Percentiles rank a stretch among this genome's conserved stretches.
Evolutionary conservation across 2,888 invertebrate species (phyloP).

Genomic region (Euclidia mi): DNA sequence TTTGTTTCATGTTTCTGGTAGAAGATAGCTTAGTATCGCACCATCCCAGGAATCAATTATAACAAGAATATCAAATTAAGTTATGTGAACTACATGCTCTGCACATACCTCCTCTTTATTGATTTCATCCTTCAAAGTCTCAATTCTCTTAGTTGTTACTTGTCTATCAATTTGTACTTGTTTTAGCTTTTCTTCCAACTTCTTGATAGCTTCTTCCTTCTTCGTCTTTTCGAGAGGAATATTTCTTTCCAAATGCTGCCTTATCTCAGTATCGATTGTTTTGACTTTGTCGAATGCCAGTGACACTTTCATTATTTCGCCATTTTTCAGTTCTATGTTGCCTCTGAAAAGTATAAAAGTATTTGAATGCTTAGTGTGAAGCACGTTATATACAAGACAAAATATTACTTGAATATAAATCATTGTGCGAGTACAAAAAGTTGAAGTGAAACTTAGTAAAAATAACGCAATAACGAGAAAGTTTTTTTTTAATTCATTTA

Average conservation of each 20-base stretch:
- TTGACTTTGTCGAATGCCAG: slow-evolving; percentile 87
- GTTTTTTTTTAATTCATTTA: too few relatives aligned
- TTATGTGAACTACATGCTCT: too few relatives aligned
- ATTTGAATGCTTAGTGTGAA: background rate
- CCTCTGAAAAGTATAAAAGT: slow-evolving; percentile 61
- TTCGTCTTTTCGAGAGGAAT: slow-evolving; percentile 87
- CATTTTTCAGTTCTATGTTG: slow-evolving; percentile 81
- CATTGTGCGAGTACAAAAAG: too few relatives aligned
- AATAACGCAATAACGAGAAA: too few relatives aligned
- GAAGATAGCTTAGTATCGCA: too few relatives aligned
- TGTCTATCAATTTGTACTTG: slow-evolving; percentile 83
- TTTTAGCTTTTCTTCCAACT: slow-evolving; percentile 83
- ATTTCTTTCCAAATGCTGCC: slow-evolving; percentile 88
- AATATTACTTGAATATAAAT: too few relatives aligned
- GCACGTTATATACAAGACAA: too few relatives aligned
- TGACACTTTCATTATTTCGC: slow-evolving; percentile 76
- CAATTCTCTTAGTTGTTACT: slow-evolving; percentile 85
- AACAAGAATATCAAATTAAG: too few relatives aligned
- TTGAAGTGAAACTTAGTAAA: too few relatives aligned
- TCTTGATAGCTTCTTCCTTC: slow-evolving; percentile 84
- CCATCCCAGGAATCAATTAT: too few relatives aligned
- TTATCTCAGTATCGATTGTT: slow-evolving; percentile 88
- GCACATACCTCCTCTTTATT: slow-evolving; percentile 88
- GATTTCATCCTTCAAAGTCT: slow-evolving; percentile 89
- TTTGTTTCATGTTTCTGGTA: too few relatives aligned